Percentiles rank a stretch among this genome's conserved stretches.
These are phyloP conservation scores for Timandra comae DNA, from an alignment of 2,888 invertebrate genomes.

Conservation along the genomic window DNA sequence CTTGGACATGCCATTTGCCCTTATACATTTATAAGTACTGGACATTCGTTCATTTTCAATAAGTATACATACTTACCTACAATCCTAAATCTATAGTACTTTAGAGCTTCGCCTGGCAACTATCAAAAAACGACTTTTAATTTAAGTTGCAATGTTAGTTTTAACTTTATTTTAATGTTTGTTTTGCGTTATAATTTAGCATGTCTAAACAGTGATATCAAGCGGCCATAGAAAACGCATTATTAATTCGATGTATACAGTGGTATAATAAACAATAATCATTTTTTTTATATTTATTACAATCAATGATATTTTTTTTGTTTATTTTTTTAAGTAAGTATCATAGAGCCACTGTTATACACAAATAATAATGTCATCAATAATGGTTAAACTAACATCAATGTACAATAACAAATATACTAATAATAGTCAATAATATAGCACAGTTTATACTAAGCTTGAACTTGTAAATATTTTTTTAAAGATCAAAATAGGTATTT, in stretches of 20 bases:
- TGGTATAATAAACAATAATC: too few relatives aligned
- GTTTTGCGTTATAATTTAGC: conserved; percentile 21
- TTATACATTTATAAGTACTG: background rate
- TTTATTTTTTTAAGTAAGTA: too few relatives aligned
- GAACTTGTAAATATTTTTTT: conserved; percentile 66
- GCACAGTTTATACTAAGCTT: conserved; percentile 58
- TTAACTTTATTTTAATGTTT: conserved; percentile 22
- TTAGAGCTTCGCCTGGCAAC: conserved; percentile 5
- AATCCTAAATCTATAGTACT: conserved; percentile 1
- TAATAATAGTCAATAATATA: conserved; percentile 30
- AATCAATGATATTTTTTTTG: too few relatives aligned
- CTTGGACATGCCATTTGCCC: conserved; percentile 33
- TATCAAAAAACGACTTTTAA: conserved; percentile 1
- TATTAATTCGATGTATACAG: conserved; percentile 22
- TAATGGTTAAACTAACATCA: conserved; percentile 11
- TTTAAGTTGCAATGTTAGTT: conserved; percentile 19
- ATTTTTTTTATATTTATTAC: background rate
- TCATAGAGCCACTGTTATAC: background rate
- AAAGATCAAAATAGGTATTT: conserved; percentile 52
- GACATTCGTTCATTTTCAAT: too few relatives aligned
- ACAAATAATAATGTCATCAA: too few relatives aligned
- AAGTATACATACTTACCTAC: too few relatives aligned
- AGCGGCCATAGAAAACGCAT: conserved; percentile 54
- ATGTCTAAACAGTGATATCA: conserved; percentile 55
- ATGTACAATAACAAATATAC: conserved; percentile 24